These are phyloP conservation scores for Sphecodes monilicornis DNA, from an alignment of 2,888 invertebrate genomes.

Conservation along the genomic window DNA sequence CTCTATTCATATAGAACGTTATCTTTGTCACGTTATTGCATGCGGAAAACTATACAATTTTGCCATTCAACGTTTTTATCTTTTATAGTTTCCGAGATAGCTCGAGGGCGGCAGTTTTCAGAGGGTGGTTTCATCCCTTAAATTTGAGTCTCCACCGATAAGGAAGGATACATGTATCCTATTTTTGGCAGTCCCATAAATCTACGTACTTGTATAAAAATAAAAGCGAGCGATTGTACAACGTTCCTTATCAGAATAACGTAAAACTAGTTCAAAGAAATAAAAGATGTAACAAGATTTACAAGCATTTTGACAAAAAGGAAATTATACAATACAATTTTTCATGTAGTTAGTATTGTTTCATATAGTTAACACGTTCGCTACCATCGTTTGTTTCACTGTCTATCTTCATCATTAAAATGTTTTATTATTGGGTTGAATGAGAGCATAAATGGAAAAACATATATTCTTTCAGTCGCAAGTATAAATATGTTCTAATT, in stretches of 20 bases:
- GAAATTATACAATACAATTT: not conserved
- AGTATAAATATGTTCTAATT: no score
- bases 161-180: not conserved
- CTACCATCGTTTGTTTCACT: no score
- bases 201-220: not conserved
- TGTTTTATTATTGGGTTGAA: no score
- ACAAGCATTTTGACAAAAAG: no score
- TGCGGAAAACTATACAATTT: constrained; percentile 2
- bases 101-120: not conserved
- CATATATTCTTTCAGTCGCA: no score
- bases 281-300: not conserved
- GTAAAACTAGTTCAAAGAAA: not conserved
- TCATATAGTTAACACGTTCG: no score
- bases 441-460: no score
- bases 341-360: no score
- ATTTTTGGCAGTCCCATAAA: constrained; percentile 2
- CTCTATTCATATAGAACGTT: not conserved
- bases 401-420: no score
- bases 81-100: not conserved
- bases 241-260: not conserved
- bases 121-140: not conserved
- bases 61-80: not conserved
- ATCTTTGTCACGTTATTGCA: not conserved
- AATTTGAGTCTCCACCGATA: constrained; percentile 2
- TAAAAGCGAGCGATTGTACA: not conserved